These are phyloP conservation scores for Colletes collaris DNA, from an alignment of 2,888 invertebrate species.

Conservation along the genomic window DNA sequence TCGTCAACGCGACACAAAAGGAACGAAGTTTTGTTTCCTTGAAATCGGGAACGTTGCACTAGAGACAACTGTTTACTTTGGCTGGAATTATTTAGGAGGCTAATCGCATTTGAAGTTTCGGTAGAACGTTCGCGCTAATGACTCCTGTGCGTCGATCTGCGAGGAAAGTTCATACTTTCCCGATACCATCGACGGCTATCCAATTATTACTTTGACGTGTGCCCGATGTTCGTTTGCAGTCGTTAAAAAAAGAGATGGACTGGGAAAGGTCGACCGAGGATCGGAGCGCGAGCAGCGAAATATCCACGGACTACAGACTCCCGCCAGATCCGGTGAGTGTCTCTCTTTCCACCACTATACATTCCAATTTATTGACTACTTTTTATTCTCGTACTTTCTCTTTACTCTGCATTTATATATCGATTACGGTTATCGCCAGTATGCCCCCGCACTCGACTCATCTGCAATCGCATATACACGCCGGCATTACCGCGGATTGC, in stretches of 20 bases:
- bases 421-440: constrained; percentile 59
- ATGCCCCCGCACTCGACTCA: constrained; percentile 67
- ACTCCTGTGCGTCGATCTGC: not conserved
- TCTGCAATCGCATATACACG: constrained; percentile 72
- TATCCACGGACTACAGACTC: constrained; percentile 91
- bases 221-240: constrained; percentile 85
- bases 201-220: constrained; percentile 56
- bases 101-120: too few species aligned
- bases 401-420: constrained; percentile 78
- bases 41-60: too few species aligned
- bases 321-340: constrained; percentile 92
- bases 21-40: too few species aligned
- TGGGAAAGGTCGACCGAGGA: constrained; percentile 91
- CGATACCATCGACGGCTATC: constrained; percentile 33
- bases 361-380: constrained; percentile 67
- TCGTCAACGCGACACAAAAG: too few species aligned
- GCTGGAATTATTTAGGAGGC: too few species aligned
- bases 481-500: constrained; percentile 64
- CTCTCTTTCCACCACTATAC: constrained; percentile 63
- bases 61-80: too few species aligned
- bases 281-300: constrained; percentile 90
- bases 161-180: not conserved
- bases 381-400: constrained; percentile 79
- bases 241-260: constrained; percentile 94
- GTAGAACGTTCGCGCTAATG: not conserved